These are phyloP conservation scores for Petrocephalus microphthalmus DNA, from an alignment of 2,113 vertebrate species.

Conservation along the genomic window DNA sequence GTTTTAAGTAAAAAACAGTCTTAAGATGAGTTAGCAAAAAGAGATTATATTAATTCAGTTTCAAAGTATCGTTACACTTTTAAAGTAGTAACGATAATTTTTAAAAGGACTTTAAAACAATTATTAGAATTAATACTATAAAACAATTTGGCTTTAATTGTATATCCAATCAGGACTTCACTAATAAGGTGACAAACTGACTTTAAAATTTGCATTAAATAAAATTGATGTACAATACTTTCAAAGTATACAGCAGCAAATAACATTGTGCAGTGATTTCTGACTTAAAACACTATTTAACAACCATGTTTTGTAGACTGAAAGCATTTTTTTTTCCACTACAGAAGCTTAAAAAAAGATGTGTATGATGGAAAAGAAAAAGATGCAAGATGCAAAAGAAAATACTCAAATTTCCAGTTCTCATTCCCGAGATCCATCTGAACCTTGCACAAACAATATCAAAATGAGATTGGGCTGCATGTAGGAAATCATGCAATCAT, in stretches of 20 bases:
- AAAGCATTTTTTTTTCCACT: not conserved
- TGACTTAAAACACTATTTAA: not conserved
- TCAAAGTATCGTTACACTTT: not conserved
- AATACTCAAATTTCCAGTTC: not conserved
- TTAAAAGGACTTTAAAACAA: not conserved
- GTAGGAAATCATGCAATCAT: not conserved
- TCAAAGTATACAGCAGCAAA: not conserved
- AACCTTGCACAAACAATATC: not conserved
- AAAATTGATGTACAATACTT: not conserved
- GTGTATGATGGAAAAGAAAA: not conserved
- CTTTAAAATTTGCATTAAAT: not conserved
- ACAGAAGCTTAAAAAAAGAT: not conserved
- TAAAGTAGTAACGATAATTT: not conserved
- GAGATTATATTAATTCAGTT: not conserved
- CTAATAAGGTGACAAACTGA: not conserved
- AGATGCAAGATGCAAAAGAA: too few species aligned
- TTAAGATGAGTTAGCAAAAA: not conserved
- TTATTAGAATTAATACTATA: not conserved
- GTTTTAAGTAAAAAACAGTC: too few species aligned
- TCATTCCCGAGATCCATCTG: not conserved
- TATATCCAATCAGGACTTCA: not conserved
- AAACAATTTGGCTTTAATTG: not conserved
- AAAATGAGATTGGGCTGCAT: not conserved
- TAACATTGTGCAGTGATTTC: slow-evolving; percentile 3
- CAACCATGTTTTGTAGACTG: not conserved